These are phyloP conservation scores for Ptychoptera albimana DNA, from an alignment of 2,888 invertebrate species.

Conservation along the genomic window DNA sequence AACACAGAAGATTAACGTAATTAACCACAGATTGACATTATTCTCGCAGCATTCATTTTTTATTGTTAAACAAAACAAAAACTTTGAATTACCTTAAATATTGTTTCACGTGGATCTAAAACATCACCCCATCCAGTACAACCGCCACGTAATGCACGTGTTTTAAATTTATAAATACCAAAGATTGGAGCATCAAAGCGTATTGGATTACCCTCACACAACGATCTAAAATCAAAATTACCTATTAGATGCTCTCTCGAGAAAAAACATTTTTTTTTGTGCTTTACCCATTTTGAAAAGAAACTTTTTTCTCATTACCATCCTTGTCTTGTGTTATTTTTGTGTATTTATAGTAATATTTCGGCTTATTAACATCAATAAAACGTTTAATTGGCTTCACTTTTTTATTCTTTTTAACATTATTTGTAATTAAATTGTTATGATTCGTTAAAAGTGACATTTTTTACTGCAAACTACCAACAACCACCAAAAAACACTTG, in stretches of 20 bases:
- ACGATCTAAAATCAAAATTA: constrained; percentile 1
- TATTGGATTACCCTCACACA: constrained; percentile 2
- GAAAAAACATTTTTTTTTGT: not conserved
- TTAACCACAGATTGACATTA: too few relatives aligned
- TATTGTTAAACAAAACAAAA: not conserved
- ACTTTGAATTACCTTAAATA: constrained; percentile 8
- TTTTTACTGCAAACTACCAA: too few relatives aligned
- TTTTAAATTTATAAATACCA: constrained; percentile 8
- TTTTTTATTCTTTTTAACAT: too few relatives aligned
- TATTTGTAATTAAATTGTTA: too few relatives aligned
- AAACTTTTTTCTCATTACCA: constrained; percentile 3
- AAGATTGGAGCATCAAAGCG: constrained; percentile 5
- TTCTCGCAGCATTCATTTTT: too few relatives aligned
- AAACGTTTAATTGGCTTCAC: too few relatives aligned
- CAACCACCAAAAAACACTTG: too few relatives aligned
- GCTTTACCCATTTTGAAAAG: constrained; percentile 6
- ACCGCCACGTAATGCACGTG: constrained; percentile 9
- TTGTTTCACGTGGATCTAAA: constrained; percentile 9
- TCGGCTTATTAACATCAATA: too few relatives aligned
- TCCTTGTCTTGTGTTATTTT: constrained; percentile 4
- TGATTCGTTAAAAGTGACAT: too few relatives aligned
- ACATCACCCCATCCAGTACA: constrained; percentile 12
- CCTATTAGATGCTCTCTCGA: not conserved
- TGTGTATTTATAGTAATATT: constrained; percentile 2
- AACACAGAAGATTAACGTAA: too few relatives aligned